Base-by-base conservation (phyloP, 2,113 vertebrate genomes). In the Rhinopomastus cyanomelas region DNA sequence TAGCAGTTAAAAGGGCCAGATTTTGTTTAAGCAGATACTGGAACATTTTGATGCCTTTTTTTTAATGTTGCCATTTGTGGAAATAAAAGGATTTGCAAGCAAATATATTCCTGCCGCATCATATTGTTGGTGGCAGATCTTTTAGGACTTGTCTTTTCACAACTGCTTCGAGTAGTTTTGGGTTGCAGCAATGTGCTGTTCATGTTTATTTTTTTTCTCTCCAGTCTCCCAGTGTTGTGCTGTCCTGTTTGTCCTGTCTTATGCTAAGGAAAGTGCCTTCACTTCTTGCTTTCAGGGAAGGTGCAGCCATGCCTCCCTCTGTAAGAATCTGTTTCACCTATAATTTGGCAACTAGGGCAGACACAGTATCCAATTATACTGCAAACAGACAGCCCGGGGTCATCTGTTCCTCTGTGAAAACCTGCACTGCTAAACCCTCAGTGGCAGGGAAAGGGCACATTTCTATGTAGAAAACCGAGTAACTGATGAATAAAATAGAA, bases 11-110 rank as follows among this genome's bases (percentile, higher is more conserved):
- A 77, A 88, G 56, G 49, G 42, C 9, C 66, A 48, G 34, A 29
- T 59, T 91, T 90, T 93, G 81, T 86, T 86, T 86, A 53, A 27
- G 9, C 23, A 73, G 14, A 30, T 61, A 49, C 44, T 83, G 26
- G 60, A 83, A 85, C n/a, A 86, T 3, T 81, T 84, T 83, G 15
- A 30, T 62, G 13, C 71, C 65, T 79, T 88, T 61, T n/a, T 46
- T 76, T 34, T 32, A 79, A 36, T 13, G 36, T 57, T 94, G 26
- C 27, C 15, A 30, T 81, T 84, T 55, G 19, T 64, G 39, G 49
- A 81, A 78, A 78, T 68, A 57, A 62, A 82, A 82, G 46, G 30
- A 6, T 52, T 92, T 88, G 57, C 91, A 88, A 91, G 59, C 44
- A 86, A 56, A 81, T 36, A 6, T 55, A 60, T 64, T 14, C 48